Base-by-base conservation (phyloP, 1,140 invertebrate genomes). In the Apis laboriosa region DNA sequence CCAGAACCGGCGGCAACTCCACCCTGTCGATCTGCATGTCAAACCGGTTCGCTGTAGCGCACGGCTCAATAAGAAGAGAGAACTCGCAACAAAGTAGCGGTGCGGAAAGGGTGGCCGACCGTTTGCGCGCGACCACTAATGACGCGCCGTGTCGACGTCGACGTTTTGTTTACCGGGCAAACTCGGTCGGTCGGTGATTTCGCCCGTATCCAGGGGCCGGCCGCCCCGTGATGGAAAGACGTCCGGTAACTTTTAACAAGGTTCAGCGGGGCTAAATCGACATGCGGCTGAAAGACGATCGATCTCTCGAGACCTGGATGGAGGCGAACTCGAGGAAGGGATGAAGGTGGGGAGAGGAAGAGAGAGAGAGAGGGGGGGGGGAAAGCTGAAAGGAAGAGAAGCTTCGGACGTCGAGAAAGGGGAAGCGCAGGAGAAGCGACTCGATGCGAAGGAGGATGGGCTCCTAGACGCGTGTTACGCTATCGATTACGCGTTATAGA, bases 121-220 rank as follows among this genome's bases (percentile, higher is more conserved):
- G 89, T 91, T 92, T 92, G 88, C 89, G 87, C 86, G 86, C 87
- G 81, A 85, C 89, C 92, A 90, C 90, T 93, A 93, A 93, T 93
- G 92, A 93, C 90, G 90, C 83, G 79, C 86, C 88, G 87, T 92
- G 91, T 92, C 89, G 90, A 86, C 90, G 88, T 86, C 87, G 87
- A 88, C 89, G 87, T 88, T 83, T 86, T 93, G 92, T 93, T 93
- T 93, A 90, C 92, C 91, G 77, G 90, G 92, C 90, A 93, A 93
- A 92, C 92, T 90, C 80, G 49, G n/a, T 67, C 85, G 34, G 64
- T 13, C 53, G 60, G 13, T 64, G 53, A 75, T 76, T 66, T 81
- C 71, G 21, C 60, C 34, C 43, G 64, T 64, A 56, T 80, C 60
- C 63, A 17, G 8, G 19, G 51, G 2, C 24, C 9, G n/a, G 58